Base-by-base conservation (phyloP, 2,888 invertebrate genomes). In the Ypsolopha scabrella region DNA sequence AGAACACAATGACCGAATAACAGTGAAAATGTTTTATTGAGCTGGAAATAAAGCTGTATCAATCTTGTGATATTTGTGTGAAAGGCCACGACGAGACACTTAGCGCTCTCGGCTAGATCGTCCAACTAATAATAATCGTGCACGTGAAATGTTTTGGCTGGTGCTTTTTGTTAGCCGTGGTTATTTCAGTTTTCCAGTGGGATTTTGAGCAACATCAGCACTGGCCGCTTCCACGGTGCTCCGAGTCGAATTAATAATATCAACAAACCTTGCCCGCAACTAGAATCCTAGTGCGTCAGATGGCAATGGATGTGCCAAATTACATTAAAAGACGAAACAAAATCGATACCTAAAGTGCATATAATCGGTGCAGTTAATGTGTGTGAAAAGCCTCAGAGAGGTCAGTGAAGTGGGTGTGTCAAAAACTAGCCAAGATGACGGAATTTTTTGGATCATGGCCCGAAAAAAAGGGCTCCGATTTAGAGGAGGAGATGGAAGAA, bases 111-210 rank as follows among this genome's bases (percentile, higher is more conserved):
- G 85, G 61, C 80, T 85, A 85, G 82, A 80, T 77, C 85, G 83
- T 83, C 86, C 85, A 85, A 79, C 86, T 86, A 86, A 85, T 86
- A 86, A 85, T 86, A 86, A 75, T 73, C 79, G 62, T 75, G 75
- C 80, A 80, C 83, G 81, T 85, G 81, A 86, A 86, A 85, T 85
- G 82, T 85, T 85, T 85, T 83, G 86, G 85, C 83, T 77, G 86
- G 78, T 82, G 86, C 79, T 86, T 86, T 85, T 85, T 85, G 86
- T 85, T 83, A 81, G 83, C 75, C 73, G 72, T 75, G 80, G 82
- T 81, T 85, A 86, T 86, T 86, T 86, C 85, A 82, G 86, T 81
- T 82, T 85, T 86, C 86, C 86, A 86, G 86, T 86, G 76, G 81
- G 82, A 83, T 82, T 86, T 83, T 76, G 81, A 73, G 72, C 80